Base-by-base conservation (phyloP, 2,797 vertebrate species). In the Odontamblyopus rebecca region DNA sequence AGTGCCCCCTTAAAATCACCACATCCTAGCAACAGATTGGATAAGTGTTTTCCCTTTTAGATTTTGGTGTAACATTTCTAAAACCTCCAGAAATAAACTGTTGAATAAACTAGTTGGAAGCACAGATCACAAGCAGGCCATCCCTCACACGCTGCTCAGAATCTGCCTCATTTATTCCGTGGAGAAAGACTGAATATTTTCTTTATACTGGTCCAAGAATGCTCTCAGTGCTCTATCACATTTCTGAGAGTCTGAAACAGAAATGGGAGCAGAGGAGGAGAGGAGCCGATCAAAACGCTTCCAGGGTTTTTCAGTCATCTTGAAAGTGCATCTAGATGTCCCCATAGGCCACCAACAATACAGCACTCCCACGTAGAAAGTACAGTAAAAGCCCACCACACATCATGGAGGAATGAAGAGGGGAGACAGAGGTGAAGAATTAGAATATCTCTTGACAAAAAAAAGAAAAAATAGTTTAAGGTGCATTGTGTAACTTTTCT, bases 271-370 rank as follows among this genome's bases (percentile, higher is more conserved):
- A 29, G 51, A 48, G 35, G 77, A 69, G 51, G 23, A 62, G 66
- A 76, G 65, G 72, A 74, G 69, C 73, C 30, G 72, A 73, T 44
- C 73, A 77, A 23, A 57, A 76, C 16, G 70, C 67, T 74, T 72
- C 0, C 54, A 48, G 72, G 72, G 70, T 53, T 76, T 65, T 62
- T 79, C 73, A 76, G 74, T 87, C 69, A 75, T 70, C 32, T 16
- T 84, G 79, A 72, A 69, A 56, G 69, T 66, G 19, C 78, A 85
- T 86, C 84, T 61, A 68, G 32, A 69, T 61, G 82, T 88, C 84
- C 79, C 85, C 74, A 78, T 76, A 84, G 84, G 86, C 78, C 73
- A 61, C 26, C 48, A 61, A 67, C 67, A 56, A 70, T 73, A 18
- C 61, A 38, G 27, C 82, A 73, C 62, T 78, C 75, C 72, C 62